Evolutionary conservation across 2,113 vertebrate species (phyloP).

Genomic region (Ellobius talpinus): DNA sequence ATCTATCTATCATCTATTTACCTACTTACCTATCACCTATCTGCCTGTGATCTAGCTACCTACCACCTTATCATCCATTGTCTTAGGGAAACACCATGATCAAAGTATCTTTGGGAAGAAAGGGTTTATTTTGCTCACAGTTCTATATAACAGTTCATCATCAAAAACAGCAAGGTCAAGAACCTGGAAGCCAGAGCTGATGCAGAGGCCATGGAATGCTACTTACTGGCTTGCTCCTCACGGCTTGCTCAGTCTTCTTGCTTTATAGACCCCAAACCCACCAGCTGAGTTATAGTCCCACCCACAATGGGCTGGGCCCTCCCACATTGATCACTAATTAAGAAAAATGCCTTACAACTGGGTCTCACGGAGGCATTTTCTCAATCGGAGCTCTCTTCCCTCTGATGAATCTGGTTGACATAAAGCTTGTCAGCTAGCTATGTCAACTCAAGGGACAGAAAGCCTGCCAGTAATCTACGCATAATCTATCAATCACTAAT

Average conservation of each 20-base stretch:
- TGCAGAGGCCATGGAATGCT: background rate
- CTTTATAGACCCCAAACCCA: no score
- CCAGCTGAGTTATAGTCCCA: background rate
- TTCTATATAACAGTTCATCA: background rate
- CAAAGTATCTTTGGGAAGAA: background rate
- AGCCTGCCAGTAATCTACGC: background rate
- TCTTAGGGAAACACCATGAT: background rate
- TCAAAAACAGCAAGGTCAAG: background rate
- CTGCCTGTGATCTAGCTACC: background rate
- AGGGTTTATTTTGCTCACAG: background rate
- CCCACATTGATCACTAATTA: background rate
- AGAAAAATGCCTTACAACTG: background rate
- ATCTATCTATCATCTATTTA: background rate
- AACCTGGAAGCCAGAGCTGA: no score
- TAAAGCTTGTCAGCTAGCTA: background rate
- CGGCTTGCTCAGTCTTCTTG: background rate
- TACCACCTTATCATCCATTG: background rate
- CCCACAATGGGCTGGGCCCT: background rate
- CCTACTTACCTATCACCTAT: background rate
- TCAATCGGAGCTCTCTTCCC: background rate
- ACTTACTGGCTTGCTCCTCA: background rate
- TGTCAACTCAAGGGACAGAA: background rate
- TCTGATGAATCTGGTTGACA: background rate
- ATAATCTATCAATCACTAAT: background rate
- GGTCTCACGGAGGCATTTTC: background rate